These are phyloP conservation scores for Drymodes brunneopygia DNA, from an alignment of 2,113 vertebrate genomes.

Conservation along the genomic window DNA sequence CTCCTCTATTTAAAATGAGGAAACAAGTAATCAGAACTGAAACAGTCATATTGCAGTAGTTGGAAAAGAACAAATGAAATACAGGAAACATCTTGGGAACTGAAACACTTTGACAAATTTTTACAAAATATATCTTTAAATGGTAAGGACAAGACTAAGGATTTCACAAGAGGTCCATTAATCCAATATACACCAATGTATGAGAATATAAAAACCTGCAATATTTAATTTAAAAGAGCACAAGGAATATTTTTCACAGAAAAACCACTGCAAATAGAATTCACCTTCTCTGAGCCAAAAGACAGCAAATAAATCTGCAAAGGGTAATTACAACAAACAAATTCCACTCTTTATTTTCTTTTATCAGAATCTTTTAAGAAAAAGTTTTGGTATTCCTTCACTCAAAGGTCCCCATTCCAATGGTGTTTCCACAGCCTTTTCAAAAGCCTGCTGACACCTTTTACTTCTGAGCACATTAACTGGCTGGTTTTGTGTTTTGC, in stretches of 20 bases:
- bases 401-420: background rate
- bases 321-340: background rate
- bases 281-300: background rate
- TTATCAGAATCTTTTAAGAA: background rate
- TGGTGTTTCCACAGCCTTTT: background rate
- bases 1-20: background rate
- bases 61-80: background rate
- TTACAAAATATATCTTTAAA: background rate
- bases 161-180: background rate
- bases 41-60: background rate
- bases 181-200: background rate
- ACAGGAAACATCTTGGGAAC: background rate
- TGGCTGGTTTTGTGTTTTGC: background rate
- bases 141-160: background rate
- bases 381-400: background rate
- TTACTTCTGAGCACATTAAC: background rate
- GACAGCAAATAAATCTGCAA: background rate
- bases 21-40: background rate
- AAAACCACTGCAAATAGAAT: background rate
- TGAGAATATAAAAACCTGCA: background rate
- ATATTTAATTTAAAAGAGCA: background rate
- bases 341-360: background rate
- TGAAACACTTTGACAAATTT: background rate
- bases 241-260: background rate
- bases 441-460: background rate